These are phyloP conservation scores for Myotis davidii DNA, from an alignment of 2,113 vertebrate genomes.

Conservation along the genomic window DNA sequence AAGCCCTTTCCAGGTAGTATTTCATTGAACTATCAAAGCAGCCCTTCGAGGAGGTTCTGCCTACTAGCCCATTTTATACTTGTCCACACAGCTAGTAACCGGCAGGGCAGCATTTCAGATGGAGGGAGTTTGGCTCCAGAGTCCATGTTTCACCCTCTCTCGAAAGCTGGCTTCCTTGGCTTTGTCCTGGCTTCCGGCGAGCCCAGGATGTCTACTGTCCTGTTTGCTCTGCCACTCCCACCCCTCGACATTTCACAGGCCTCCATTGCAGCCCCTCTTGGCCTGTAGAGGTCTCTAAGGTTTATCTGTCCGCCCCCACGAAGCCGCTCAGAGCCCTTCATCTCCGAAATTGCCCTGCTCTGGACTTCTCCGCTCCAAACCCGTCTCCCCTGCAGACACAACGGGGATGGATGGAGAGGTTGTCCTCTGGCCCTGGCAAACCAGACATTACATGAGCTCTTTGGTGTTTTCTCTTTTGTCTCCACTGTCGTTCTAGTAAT, in stretches of 20 bases:
- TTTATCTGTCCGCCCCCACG: accelerated
- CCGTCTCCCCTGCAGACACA: background rate
- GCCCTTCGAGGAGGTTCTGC: background rate
- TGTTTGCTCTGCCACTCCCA: background rate
- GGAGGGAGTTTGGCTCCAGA: background rate
- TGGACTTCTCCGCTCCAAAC: background rate
- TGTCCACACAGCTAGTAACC: background rate
- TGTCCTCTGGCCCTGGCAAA: background rate
- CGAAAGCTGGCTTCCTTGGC: background rate
- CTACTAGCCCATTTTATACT: background rate
- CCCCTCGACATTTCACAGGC: background rate
- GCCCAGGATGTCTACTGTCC: background rate
- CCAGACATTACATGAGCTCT: background rate
- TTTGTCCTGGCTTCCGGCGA: background rate
- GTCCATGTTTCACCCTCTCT: background rate
- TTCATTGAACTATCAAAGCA: background rate
- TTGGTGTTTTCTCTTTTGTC: background rate
- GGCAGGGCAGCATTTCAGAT: background rate
- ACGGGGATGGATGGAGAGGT: background rate
- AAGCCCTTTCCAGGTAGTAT: background rate
- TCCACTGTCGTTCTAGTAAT: background rate
- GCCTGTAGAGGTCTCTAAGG: background rate
- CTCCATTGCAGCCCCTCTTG: background rate
- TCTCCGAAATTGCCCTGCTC: background rate
- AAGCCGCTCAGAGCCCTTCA: background rate